A percentile compares a stretch with the other conserved stretches of the same genome.
These are phyloP conservation scores for Decapterus maruadsi DNA, from an alignment of 2,797 vertebrate genomes.

Conservation along the genomic window DNA sequence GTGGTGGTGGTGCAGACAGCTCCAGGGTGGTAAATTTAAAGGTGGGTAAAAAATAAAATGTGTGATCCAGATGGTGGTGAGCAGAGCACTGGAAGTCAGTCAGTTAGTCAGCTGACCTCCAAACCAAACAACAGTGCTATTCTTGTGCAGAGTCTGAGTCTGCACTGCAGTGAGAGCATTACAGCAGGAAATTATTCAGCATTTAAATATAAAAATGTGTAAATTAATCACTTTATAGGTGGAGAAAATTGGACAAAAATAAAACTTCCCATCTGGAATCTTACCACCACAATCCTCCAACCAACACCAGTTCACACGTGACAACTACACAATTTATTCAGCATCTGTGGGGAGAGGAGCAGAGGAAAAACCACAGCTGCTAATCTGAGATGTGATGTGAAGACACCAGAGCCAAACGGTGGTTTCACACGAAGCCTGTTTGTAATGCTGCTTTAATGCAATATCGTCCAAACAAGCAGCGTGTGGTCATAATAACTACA, in stretches of 20 bases:
- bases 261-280: not conserved
- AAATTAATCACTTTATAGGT: not conserved
- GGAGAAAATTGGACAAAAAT: not conserved
- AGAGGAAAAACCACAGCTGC: constrained; percentile 19
- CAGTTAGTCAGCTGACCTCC: no score
- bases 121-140: constrained; percentile 24
- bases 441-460: constrained; percentile 4
- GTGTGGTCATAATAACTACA: no score
- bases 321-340: not conserved
- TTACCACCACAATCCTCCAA: not conserved
- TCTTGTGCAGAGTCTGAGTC: not conserved
- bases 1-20: constrained; percentile 11
- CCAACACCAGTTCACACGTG: not conserved
- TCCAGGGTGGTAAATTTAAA: constrained; percentile 47
- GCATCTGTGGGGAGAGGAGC: constrained; percentile 7
- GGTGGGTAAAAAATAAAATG: constrained; percentile 3
- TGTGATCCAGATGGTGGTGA: constrained; percentile 57
- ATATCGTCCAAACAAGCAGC: constrained; percentile 4
- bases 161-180: not conserved
- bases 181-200: not conserved
- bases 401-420: not conserved
- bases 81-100: not conserved
- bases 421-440: constrained; percentile 1
- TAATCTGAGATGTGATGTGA: constrained; percentile 5
- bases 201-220: not conserved